Evolutionary conservation across 2,113 vertebrate species (phyloP).

Genomic region (Rhabdomys dilectus): DNA sequence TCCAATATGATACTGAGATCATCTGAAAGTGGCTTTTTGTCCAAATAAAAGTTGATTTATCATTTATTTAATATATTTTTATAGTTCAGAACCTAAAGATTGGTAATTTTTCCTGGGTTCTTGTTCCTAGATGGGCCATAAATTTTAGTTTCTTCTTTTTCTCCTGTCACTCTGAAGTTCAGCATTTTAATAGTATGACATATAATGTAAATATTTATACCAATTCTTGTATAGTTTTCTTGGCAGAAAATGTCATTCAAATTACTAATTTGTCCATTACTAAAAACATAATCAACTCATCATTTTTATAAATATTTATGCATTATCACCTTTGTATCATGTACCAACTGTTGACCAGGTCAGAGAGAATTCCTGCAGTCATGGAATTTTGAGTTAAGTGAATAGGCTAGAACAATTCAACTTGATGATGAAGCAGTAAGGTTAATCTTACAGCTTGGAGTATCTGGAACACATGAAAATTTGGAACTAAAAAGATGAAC

Average conservation of each 20-base stretch:
- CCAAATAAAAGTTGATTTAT: background rate
- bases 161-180: background rate
- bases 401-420: background rate
- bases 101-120: background rate
- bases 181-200: background rate
- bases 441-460: background rate
- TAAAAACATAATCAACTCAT: conserved; percentile 2
- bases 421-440: conserved; percentile 9
- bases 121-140: background rate
- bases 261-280: conserved; percentile 1
- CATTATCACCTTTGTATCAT: background rate
- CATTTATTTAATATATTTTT: conserved; percentile 17
- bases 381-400: background rate
- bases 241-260: conserved; percentile 20
- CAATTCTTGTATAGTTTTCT: background rate
- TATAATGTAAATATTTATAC: background rate
- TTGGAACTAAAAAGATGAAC: conserved; percentile 24
- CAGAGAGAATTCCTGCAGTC: background rate
- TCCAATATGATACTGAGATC: background rate
- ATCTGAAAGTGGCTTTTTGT: conserved; percentile 16
- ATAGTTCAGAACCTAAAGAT: background rate
- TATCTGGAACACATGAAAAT: background rate
- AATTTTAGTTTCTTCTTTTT: conserved; percentile 2
- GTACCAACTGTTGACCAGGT: background rate
- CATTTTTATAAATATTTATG: conserved; percentile 39